phyloP scores from a whole-genome alignment of 2,113 vertebrate species.

The Emydocephalus ijimae region DNA sequence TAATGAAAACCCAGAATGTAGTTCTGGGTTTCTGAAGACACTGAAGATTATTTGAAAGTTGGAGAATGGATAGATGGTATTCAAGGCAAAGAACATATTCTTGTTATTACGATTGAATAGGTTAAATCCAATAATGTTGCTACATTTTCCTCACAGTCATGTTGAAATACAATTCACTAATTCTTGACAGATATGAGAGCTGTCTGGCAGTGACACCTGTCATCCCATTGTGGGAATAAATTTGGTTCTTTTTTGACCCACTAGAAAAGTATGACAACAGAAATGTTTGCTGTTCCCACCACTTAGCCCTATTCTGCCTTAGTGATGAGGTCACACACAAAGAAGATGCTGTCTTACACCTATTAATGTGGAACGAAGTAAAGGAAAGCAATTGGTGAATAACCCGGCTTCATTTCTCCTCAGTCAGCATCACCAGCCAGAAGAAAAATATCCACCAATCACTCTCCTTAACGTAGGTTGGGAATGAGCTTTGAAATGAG shows the following conservation, averaged over 20 bases:
- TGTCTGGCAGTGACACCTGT: neutral
- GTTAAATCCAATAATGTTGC: neutral
- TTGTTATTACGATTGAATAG: neutral
- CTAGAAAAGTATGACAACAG: neutral
- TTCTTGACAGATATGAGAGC: neutral
- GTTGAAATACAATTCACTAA: neutral
- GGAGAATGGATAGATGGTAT: neutral
- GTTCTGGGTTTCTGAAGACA: neutral
- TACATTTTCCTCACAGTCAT: neutral
- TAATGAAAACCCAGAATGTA: neutral
- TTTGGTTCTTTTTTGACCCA: neutral
- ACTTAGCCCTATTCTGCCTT: neutral
- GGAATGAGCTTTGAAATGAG: neutral
- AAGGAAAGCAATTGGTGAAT: neutral
- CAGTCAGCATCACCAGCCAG: neutral
- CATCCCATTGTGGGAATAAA: neutral
- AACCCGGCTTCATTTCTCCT: neutral
- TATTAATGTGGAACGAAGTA: neutral
- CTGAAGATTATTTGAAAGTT: neutral
- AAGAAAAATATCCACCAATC: neutral
- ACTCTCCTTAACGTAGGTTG: neutral
- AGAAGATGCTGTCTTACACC: neutral
- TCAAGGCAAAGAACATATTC: neutral
- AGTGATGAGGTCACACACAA: neutral
- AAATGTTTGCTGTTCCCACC: neutral